Conservation (phyloP, 2,888 invertebrate species). For the Callyntrura sp. region DNA sequence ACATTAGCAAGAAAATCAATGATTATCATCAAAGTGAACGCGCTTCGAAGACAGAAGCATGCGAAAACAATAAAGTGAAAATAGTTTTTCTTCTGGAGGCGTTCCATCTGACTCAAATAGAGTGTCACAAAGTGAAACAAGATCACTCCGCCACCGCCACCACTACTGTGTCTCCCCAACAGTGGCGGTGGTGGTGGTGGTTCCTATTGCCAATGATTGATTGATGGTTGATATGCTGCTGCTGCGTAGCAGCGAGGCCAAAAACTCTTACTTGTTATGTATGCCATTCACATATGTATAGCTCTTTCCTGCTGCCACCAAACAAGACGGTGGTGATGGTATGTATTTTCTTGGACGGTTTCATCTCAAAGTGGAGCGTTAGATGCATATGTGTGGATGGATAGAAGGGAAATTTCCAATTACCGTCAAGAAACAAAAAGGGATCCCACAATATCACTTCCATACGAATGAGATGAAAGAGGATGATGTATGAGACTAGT, state of each 20-base stretch:
- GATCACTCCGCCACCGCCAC: constrained; percentile 53
- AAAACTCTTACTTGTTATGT: constrained; percentile 57
- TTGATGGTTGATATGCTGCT: constrained; percentile 82
- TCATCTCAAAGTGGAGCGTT: constrained; percentile 57
- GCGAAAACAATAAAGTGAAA: constrained; percentile 68
- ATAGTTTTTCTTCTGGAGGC: constrained; percentile 66
- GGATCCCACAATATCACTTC: constrained; percentile 77
- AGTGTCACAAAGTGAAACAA: constrained; percentile 67
- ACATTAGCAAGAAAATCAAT: constrained; percentile 14
- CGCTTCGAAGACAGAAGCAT: not conserved
- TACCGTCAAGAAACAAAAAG: constrained; percentile 80
- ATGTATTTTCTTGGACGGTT: constrained; percentile 38
- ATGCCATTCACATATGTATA: constrained; percentile 35
- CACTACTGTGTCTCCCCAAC: constrained; percentile 54
- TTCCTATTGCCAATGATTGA: constrained; percentile 79
- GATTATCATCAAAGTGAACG: not conserved
- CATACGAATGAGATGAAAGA: constrained; percentile 81
- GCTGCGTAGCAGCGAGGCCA: constrained; percentile 60
- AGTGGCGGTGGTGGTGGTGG: constrained; percentile 26
- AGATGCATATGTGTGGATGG: constrained; percentile 63
- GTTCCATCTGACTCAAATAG: constrained; percentile 71
- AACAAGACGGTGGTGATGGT: not conserved
- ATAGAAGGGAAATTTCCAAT: constrained; percentile 82
- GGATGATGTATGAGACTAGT: constrained; percentile 68
- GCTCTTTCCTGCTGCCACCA: not conserved